These are phyloP conservation scores for Columba guinea DNA, from an alignment of 2,797 vertebrate species.

Conservation along the genomic window DNA sequence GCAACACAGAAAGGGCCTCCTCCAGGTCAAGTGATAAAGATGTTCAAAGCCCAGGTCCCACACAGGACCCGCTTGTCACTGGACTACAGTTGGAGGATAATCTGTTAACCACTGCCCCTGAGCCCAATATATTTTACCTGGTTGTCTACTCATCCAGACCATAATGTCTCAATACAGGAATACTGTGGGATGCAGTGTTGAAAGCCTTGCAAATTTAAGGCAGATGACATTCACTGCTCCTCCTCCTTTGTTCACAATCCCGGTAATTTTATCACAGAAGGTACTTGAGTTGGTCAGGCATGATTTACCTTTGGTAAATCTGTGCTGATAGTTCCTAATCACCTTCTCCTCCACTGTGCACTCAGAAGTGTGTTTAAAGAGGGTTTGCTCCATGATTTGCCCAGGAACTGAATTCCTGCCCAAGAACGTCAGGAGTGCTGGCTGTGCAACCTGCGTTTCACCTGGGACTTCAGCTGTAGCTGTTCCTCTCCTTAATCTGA, in stretches of 20 bases:
- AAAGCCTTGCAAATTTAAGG: not conserved
- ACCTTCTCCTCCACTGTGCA: not conserved
- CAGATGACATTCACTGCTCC: not conserved
- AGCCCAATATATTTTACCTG: not conserved
- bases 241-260: not conserved
- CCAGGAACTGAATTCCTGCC: not conserved
- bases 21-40: not conserved
- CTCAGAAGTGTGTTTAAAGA: not conserved
- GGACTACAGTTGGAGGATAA: not conserved
- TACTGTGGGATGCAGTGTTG: not conserved
- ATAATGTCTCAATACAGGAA: not conserved
- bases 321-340: not conserved
- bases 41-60: not conserved
- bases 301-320: not conserved
- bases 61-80: not conserved
- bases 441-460: not conserved
- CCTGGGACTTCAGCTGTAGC: not conserved
- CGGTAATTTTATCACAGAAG: not conserved
- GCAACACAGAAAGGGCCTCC: not conserved
- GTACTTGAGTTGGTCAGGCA: not conserved
- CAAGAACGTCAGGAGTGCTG: not conserved
- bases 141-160: not conserved
- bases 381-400: not conserved
- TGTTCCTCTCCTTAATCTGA: not conserved
- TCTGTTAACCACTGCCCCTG: not conserved